A percentile compares a stretch with the other conserved stretches of the same genome.
These are phyloP conservation scores for Raja brachyura DNA, from an alignment of 2,113 vertebrate species.

Conservation along the genomic window DNA sequence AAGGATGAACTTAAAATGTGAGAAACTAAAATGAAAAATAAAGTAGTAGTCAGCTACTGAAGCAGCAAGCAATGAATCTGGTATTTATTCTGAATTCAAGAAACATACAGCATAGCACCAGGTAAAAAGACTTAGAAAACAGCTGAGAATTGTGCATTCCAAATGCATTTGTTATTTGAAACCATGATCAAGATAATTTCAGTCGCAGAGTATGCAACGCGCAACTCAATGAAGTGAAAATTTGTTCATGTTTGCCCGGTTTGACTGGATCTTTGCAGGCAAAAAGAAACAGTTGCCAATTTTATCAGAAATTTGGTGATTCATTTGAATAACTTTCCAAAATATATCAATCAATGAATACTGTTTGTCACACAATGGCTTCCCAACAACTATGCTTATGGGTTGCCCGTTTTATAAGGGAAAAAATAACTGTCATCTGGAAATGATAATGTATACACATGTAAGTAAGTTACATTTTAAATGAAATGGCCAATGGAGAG, in stretches of 20 bases:
- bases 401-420: neutral
- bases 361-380: neutral
- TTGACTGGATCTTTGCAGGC: neutral
- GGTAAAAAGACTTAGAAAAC: neutral
- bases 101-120: neutral
- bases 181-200: neutral
- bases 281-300: neutral
- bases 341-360: neutral
- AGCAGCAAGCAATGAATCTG: conserved; percentile 28
- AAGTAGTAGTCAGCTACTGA: conserved; percentile 36
- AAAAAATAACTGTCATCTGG: neutral
- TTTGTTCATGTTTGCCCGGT: neutral
- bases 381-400: neutral
- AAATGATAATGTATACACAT: neutral
- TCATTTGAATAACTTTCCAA: neutral
- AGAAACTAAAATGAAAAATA: neutral
- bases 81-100: neutral
- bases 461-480: neutral
- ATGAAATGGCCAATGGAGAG: neutral
- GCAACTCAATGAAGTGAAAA: neutral
- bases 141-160: neutral
- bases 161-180: neutral
- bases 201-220: neutral
- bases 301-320: neutral
- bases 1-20: neutral